phyloP scores from a whole-genome alignment of 2,888 invertebrate genomes.

The Leptura quadrifasciata region DNA sequence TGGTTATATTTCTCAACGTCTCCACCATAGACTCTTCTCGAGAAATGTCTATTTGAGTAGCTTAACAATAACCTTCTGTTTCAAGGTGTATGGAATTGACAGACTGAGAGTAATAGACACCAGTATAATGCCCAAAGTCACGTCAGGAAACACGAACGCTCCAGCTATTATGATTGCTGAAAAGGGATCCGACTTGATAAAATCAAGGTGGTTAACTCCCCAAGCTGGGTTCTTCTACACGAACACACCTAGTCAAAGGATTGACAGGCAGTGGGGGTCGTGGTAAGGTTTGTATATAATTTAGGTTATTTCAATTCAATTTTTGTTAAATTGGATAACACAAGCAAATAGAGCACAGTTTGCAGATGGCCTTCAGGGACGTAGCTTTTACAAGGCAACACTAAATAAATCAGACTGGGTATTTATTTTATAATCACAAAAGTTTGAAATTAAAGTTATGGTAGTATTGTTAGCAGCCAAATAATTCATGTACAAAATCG shows the following conservation, averaged over 20 bases:
- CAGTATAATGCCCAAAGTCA: conserved; percentile 81
- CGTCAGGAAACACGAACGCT: conserved; percentile 83
- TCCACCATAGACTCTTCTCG: too few species aligned
- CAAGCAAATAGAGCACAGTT: background rate
- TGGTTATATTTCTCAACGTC: too few species aligned
- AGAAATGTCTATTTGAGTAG: too few species aligned
- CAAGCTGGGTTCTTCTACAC: conserved; percentile 70
- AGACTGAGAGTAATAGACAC: conserved; percentile 82
- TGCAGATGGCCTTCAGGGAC: background rate
- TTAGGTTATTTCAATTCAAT: conserved; percentile 20
- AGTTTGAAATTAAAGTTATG: too few species aligned
- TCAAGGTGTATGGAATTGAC: conserved; percentile 79
- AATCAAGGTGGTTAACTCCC: conserved; percentile 77
- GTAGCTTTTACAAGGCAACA: background rate
- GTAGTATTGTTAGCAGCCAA: too few species aligned
- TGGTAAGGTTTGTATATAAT: conserved; percentile 53
- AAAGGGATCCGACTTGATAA: conserved; percentile 81
- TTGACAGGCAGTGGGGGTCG: conserved; percentile 69
- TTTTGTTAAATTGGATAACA: conserved; percentile 6
- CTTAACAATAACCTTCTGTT: conserved; percentile 29
- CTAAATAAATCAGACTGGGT: background rate
- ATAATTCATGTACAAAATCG: too few species aligned
- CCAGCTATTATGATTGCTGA: conserved; percentile 82
- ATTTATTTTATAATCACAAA: too few species aligned
- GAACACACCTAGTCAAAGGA: conserved; percentile 66